Percentiles rank a stretch among this genome's conserved stretches.
phyloP scores from a whole-genome alignment of 2,797 vertebrate species.

The Melanotaenia boesemani region DNA sequence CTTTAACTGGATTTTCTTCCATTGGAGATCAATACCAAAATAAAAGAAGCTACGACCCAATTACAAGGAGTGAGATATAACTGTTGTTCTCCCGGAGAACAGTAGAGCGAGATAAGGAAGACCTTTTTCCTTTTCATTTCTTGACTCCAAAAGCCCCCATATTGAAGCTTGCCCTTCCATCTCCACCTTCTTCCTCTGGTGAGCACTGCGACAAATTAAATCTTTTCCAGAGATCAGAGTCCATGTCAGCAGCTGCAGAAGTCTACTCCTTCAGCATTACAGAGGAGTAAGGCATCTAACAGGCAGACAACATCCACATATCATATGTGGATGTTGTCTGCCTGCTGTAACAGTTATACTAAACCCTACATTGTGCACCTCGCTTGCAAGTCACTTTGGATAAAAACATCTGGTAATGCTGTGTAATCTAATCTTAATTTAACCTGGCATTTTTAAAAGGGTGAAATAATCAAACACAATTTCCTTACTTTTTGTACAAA shows the following conservation, averaged over 20 bases:
- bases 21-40: constrained; percentile 56
- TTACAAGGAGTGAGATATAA: constrained; percentile 52
- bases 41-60: constrained; percentile 54
- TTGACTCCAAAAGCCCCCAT: constrained; percentile 21
- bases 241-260: constrained; percentile 16
- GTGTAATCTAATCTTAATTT: too few species aligned
- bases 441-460: too few species aligned
- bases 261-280: background rate
- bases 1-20: constrained; percentile 37
- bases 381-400: too few species aligned
- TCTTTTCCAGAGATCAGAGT: constrained; percentile 34
- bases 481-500: too few species aligned
- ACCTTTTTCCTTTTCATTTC: constrained; percentile 49
- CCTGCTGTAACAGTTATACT: too few species aligned
- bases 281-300: constrained; percentile 11
- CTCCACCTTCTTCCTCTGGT: constrained; percentile 25
- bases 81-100: constrained; percentile 27
- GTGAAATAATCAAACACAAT: too few species aligned
- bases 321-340: too few species aligned
- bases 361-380: too few species aligned
- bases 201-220: constrained; percentile 47
- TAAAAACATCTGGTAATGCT: too few species aligned
- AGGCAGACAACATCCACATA: constrained; percentile 19
- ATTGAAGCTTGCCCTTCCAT: constrained; percentile 13
- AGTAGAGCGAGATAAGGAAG: constrained; percentile 39